Conservation (phyloP, 1,140 invertebrate species). For the Notospermus geniculatus region DNA sequence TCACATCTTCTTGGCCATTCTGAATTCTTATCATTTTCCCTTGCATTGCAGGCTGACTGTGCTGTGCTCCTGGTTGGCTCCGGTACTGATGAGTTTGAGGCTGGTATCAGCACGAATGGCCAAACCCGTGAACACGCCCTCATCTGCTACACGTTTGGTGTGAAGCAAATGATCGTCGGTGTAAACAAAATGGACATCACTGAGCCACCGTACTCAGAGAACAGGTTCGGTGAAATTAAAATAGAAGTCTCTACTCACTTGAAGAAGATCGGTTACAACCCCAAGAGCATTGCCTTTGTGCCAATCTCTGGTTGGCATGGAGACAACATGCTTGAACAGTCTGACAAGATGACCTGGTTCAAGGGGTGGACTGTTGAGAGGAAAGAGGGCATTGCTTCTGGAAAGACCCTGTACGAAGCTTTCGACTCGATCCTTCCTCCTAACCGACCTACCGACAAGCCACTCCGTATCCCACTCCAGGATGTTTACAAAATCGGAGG, state of each 20-base stretch:
- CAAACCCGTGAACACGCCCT: conserved; percentile 4
- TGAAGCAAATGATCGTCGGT: conserved; percentile 3
- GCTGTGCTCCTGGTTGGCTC: not conserved
- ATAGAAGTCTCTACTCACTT: conserved; percentile 90
- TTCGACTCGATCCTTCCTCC: conserved; percentile 91
- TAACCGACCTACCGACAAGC: conserved; percentile 86
- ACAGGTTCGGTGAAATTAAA: conserved; percentile 93
- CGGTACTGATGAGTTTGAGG: conserved; percentile 4
- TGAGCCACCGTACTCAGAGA: conserved; percentile 36
- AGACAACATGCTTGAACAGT: conserved; percentile 90
- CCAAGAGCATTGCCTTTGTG: conserved; percentile 89
- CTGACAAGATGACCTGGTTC: conserved; percentile 91
- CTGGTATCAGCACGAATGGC: not conserved
- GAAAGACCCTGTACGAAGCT: conserved; percentile 86
- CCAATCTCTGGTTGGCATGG: conserved; percentile 98
- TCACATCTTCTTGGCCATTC: too few relatives aligned
- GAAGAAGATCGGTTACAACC: conserved; percentile 95
- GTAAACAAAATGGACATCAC: conserved; percentile 3
- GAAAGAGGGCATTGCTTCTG: conserved; percentile 72
- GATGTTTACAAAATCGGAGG: conserved; percentile 98
- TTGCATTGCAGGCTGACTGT: conserved; percentile 4
- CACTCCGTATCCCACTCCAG: conserved; percentile 89
- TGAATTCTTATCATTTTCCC: too few relatives aligned
- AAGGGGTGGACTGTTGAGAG: conserved; percentile 92
- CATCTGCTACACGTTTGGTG: not conserved